Evolutionary conservation across 1,140 invertebrate genomes (phyloP).

Genomic region (Pogonomyrmex barbatus): DNA sequence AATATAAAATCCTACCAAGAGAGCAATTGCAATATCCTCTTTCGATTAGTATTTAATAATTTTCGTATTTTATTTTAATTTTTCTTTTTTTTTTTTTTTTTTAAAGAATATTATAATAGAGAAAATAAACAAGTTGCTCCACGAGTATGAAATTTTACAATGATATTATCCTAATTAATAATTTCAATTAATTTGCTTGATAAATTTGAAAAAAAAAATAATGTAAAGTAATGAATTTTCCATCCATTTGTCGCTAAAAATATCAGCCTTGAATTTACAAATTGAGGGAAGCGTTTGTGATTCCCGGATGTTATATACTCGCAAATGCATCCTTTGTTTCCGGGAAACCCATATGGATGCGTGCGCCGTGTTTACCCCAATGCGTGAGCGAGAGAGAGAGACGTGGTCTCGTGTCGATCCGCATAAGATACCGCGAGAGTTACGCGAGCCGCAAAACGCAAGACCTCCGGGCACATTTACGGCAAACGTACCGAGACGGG

Average conservation of each 20-base stretch:
- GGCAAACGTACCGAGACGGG: slow-evolving; percentile 48
- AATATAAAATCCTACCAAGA: background rate
- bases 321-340: slow-evolving; percentile 10
- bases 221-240: background rate
- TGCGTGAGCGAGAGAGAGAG: slow-evolving; percentile 36
- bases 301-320: background rate
- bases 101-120: too few relatives aligned
- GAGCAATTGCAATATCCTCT: background rate
- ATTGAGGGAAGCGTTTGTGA: background rate
- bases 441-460: slow-evolving; percentile 58
- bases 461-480: slow-evolving; percentile 38
- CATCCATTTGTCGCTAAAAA: background rate
- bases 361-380: slow-evolving; percentile 3
- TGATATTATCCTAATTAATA: slow-evolving; percentile 1
- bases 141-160: too few relatives aligned
- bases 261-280: background rate
- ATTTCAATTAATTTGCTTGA: background rate
- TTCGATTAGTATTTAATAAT: too few relatives aligned
- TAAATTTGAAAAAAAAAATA: background rate
- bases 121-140: too few relatives aligned
- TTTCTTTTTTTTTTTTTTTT: too few relatives aligned
- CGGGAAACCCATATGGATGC: slow-evolving; percentile 37
- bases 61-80: too few relatives aligned
- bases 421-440: slow-evolving; percentile 43
- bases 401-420: slow-evolving; percentile 38